phyloP scores from a whole-genome alignment of 2,797 vertebrate genomes.

The Lagodon rhomboides region DNA sequence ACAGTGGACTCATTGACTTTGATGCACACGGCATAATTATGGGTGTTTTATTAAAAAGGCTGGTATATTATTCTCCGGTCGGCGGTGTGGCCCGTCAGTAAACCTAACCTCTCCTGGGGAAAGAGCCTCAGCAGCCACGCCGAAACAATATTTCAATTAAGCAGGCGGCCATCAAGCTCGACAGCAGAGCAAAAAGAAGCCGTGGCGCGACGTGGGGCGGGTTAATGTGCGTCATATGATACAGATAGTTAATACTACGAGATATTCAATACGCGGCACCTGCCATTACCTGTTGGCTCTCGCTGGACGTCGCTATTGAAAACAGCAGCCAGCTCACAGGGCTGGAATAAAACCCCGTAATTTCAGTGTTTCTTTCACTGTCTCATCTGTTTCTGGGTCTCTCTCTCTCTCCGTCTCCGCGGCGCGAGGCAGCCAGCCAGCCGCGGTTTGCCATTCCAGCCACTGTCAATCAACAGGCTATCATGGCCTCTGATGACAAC shows the following conservation, averaged over 20 bases:
- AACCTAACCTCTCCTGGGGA: slow-evolving; percentile 86
- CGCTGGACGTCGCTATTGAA: slow-evolving; percentile 41
- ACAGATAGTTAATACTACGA: slow-evolving; percentile 69
- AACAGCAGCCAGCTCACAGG: slow-evolving; percentile 45
- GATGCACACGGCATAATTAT: slow-evolving; percentile 91
- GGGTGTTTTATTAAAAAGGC: slow-evolving; percentile 92
- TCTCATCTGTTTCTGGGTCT: slow-evolving; percentile 39
- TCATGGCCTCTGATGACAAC: slow-evolving; percentile 85
- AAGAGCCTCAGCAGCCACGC: slow-evolving; percentile 77
- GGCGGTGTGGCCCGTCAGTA: slow-evolving; percentile 81
- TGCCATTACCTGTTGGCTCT: slow-evolving; percentile 61
- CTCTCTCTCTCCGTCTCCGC: slow-evolving; percentile 30
- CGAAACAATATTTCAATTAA: slow-evolving; percentile 89
- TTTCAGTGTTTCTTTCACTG: slow-evolving; percentile 37
- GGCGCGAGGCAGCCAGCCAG: slow-evolving; percentile 72
- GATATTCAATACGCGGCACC: slow-evolving; percentile 73
- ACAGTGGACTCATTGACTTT: slow-evolving; percentile 88
- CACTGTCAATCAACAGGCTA: slow-evolving; percentile 84
- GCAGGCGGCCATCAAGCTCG: slow-evolving; percentile 79
- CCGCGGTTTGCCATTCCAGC: slow-evolving; percentile 65
- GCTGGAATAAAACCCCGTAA: slow-evolving; percentile 34
- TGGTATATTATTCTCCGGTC: slow-evolving; percentile 83
- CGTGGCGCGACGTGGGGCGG: slow-evolving; percentile 39
- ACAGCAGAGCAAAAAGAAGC: slow-evolving; percentile 71
- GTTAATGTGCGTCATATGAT: slow-evolving; percentile 63